Evolutionary conservation across 2,113 vertebrate genomes (phyloP).

Genomic region (Lamprotornis superbus): DNA sequence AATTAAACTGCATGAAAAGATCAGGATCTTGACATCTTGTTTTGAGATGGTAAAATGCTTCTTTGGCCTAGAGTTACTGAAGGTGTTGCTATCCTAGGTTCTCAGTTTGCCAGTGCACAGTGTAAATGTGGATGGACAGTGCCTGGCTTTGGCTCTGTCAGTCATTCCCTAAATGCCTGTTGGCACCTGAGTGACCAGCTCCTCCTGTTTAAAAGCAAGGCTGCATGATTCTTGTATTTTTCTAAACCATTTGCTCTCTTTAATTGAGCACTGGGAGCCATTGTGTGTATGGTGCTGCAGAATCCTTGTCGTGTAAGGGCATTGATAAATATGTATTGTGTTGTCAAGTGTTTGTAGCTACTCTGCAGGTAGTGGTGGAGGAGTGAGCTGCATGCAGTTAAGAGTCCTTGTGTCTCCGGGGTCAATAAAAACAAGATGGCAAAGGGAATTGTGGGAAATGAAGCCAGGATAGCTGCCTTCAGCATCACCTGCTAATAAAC

Average conservation of each 20-base stretch:
- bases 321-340: conserved; percentile 45
- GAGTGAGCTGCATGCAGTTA: not conserved
- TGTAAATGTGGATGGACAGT: not conserved
- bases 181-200: not conserved
- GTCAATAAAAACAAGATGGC: conserved; percentile 42
- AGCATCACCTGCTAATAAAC: conserved; percentile 57
- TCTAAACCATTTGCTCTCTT: not conserved
- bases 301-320: not conserved
- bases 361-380: conserved; percentile 18
- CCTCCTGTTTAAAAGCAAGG: not conserved
- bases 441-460: conserved; percentile 15
- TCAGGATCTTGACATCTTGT: not conserved
- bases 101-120: not conserved
- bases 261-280: conserved; percentile 40
- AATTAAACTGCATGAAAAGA: not conserved
- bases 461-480: conserved; percentile 33
- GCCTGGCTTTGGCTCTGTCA: not conserved
- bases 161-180: not conserved
- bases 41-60: not conserved
- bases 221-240: not conserved
- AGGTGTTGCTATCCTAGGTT: not conserved
- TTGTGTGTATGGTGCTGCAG: not conserved
- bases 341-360: conserved; percentile 21
- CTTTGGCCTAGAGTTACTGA: not conserved
- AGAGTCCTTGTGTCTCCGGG: not conserved